phyloP scores from a whole-genome alignment of 1,140 invertebrate species.

The Sitobion miscanthi region DNA sequence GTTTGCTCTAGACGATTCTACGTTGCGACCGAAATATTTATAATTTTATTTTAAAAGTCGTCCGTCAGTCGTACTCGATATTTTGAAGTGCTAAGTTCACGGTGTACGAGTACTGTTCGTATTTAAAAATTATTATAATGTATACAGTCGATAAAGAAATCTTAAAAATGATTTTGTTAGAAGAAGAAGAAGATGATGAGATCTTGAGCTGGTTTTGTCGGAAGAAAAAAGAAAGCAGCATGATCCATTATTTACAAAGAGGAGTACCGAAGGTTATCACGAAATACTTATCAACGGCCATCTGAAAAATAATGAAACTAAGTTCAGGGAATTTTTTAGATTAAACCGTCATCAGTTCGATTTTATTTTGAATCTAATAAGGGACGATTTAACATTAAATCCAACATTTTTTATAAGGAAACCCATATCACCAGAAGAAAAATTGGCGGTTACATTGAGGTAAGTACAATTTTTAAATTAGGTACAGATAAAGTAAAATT shows the following conservation, averaged over 20 bases:
- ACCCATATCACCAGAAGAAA: constrained; percentile 43
- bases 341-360: constrained; percentile 33
- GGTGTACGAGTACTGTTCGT: no score
- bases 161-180: neutral
- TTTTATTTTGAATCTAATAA: constrained; percentile 30
- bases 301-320: constrained; percentile 37
- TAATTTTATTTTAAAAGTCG: no score
- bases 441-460: constrained; percentile 45
- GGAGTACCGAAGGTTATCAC: constrained; percentile 10
- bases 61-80: no score
- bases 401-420: constrained; percentile 38
- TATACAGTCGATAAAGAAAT: neutral
- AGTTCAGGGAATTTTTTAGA: constrained; percentile 38
- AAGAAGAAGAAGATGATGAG: neutral
- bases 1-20: no score
- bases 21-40: no score
- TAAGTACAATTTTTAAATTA: constrained; percentile 29
- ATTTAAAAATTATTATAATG: no score
- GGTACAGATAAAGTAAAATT: no score
- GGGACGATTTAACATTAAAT: constrained; percentile 32
- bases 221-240: constrained; percentile 24
- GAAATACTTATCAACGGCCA: constrained; percentile 23
- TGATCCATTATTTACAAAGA: constrained; percentile 35
- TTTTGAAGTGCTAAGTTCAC: no score
- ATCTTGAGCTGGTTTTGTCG: neutral